phyloP scores from a whole-genome alignment of 2,888 invertebrate species.

The Papilio demoleus region DNA sequence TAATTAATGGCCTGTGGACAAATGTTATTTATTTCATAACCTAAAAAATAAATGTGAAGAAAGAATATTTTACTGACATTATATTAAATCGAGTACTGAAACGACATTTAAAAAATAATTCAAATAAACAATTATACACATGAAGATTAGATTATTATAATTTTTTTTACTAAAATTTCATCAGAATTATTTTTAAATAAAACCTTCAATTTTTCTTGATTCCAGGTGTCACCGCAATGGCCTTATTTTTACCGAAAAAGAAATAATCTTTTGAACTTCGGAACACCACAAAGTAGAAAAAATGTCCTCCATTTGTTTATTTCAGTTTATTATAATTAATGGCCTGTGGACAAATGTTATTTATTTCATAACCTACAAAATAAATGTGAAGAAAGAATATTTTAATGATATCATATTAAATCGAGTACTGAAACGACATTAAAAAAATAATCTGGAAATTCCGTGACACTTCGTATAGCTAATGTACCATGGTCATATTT shows the following conservation, averaged over 20 bases:
- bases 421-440: too few species aligned
- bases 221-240: conserved; percentile 42
- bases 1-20: not conserved
- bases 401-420: not conserved
- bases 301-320: conserved; percentile 12
- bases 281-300: not conserved
- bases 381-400: not conserved
- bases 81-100: too few species aligned
- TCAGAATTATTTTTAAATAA: not conserved
- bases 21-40: conserved; percentile 14
- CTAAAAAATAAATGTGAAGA: not conserved
- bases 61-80: not conserved
- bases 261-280: conserved; percentile 26
- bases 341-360: conserved; percentile 2
- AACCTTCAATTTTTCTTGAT: conserved; percentile 30
- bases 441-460: too few species aligned
- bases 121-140: too few species aligned
- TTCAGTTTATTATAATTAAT: conserved; percentile 15
- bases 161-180: too few species aligned
- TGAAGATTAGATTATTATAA: too few species aligned
- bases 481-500: too few species aligned
- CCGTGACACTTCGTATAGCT: too few species aligned
- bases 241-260: conserved; percentile 38
- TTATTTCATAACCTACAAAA: conserved; percentile 9
- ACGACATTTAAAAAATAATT: too few species aligned